Percentiles rank a stretch among this genome's conserved stretches.
phyloP scores from a whole-genome alignment of 23 tunicate species.

The Oikopleura dioica region DNA sequence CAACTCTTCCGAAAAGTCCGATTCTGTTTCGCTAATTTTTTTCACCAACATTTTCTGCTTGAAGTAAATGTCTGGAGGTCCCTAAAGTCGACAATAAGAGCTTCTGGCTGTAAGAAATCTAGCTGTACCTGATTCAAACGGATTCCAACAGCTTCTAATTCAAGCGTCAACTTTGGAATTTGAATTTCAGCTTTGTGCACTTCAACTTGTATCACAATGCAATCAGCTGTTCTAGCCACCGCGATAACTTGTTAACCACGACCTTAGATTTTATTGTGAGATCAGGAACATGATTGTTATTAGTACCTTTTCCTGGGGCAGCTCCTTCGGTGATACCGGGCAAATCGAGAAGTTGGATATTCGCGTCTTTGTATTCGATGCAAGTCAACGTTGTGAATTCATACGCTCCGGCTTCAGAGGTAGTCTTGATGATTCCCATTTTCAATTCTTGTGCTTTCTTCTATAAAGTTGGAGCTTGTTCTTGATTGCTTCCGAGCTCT shows the following conservation, averaged over 20 bases:
- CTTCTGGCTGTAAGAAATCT: no score
- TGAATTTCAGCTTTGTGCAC: slow-evolving; percentile 74
- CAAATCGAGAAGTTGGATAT: slow-evolving; percentile 78
- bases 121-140: slow-evolving; percentile 40
- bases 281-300: no score
- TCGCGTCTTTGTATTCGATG: slow-evolving; percentile 87
- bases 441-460: no score
- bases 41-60: slow-evolving; percentile 60
- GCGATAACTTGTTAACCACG: slow-evolving; percentile 92
- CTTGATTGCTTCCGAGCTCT: no score
- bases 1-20: not conserved
- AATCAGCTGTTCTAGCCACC: slow-evolving; percentile 83
- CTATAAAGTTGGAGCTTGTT: no score
- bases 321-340: slow-evolving; percentile 99
- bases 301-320: slow-evolving; percentile 87
- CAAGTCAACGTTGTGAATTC: slow-evolving; percentile 97
- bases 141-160: slow-evolving; percentile 89
- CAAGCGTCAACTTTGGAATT: slow-evolving; percentile 45
- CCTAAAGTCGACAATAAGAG: no score
- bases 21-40: not conserved
- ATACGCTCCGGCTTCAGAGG: slow-evolving; percentile 58
- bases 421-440: slow-evolving; percentile 48
- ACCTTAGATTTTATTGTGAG: no score
- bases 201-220: slow-evolving; percentile 84
- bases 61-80: slow-evolving; percentile 62